Conservation (phyloP, 1,140 invertebrate species). For the Ostrea edulis region DNA sequence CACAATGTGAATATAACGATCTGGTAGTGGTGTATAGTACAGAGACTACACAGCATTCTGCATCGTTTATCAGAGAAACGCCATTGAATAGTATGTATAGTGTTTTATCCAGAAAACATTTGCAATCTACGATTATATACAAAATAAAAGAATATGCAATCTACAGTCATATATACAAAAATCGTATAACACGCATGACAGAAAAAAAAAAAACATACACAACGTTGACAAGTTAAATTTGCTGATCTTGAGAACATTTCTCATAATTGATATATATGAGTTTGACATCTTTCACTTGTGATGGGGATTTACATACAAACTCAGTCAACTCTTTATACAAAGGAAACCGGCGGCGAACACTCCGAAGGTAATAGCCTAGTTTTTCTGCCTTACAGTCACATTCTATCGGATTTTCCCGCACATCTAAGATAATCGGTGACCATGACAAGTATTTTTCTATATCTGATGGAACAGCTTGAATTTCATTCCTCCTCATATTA, state of each 20-base stretch:
- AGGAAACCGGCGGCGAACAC: not conserved
- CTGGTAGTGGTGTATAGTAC: too few species aligned
- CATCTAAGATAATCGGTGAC: not conserved
- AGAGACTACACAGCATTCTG: too few species aligned
- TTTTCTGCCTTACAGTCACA: not conserved
- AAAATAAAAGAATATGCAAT: too few species aligned
- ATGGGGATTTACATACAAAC: not conserved
- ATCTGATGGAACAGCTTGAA: not conserved
- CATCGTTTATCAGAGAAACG: too few species aligned
- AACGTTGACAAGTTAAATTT: not conserved
- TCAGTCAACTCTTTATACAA: not conserved
- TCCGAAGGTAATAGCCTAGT: not conserved
- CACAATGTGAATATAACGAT: too few species aligned
- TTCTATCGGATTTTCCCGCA: not conserved
- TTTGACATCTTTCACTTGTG: constrained; percentile 5
- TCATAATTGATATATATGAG: constrained; percentile 16
- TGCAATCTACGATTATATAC: too few species aligned
- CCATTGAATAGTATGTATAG: too few species aligned
- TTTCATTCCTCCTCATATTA: not conserved
- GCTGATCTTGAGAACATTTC: not conserved
- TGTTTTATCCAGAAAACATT: too few species aligned
- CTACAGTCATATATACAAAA: too few species aligned
- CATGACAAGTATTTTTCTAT: not conserved
- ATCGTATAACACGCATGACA: too few species aligned
- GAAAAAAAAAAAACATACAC: too few species aligned